Evolutionary conservation across 2,888 invertebrate genomes (phyloP), one percentile per base, ranked within the genome.

Genomic region (Mesorhabditis spiculigera): DNA sequence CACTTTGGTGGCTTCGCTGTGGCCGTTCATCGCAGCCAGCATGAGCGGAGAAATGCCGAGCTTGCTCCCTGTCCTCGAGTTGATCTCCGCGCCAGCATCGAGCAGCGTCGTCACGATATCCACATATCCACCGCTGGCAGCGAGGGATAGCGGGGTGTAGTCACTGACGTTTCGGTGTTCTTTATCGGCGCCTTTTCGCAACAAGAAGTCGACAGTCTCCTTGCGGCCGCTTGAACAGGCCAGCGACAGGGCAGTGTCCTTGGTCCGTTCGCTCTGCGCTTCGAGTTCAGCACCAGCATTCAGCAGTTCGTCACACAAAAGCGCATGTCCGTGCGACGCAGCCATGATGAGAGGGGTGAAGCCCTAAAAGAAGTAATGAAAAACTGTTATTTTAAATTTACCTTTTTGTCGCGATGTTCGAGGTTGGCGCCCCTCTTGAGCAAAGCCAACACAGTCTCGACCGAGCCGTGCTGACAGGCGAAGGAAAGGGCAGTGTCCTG

Each of bases 21-120:
- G 94, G 0, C 97, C 97, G 89, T 98, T 98, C 97, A 98, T 98
- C 43, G 97, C 95, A 28, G 97, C 96, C 86, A 98, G 88, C 98
- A 98, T 99, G 69, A 99, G 90, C 4, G 98, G 98, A 1, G 96
- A 96, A 84, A 98, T 98, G 79, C 98, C 97, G 71, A 97, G 89
- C 88, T 82, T 81, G 73, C 81, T 79, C 43, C 80, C 82, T 45
- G 83, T 88, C 85, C 89, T 86, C 16, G 97, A 97, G 89, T 98
- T 98, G 80, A 98, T 98, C 88, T 98, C 98, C 63, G 97, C 97
- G 82, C 95, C 95, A 87, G 94, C 92, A 85, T 91, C 92, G 65
- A 98, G 89, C 75, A 98, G 89, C 74, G 98, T 90, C 84, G 95
- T 92, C 83, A 98, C 97, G 85, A 98, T 97, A 87, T 97, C 96